Evolutionary conservation across 2,113 vertebrate species (phyloP).

Genomic region (Podocnemis expansa): DNA sequence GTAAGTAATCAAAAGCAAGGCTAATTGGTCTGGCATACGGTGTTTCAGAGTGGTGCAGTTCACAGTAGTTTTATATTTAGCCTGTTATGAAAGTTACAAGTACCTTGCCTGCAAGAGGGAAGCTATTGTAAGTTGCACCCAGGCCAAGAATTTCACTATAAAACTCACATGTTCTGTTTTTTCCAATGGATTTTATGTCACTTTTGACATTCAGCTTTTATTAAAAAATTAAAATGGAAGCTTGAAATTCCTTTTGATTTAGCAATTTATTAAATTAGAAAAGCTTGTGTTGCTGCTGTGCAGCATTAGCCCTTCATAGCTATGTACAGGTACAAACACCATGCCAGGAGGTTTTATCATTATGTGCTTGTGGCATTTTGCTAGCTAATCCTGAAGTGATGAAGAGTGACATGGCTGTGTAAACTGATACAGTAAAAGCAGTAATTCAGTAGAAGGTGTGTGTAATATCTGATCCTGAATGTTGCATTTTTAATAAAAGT

Average conservation of each 20-base stretch:
- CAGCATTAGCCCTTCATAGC: not conserved
- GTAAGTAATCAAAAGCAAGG: not conserved
- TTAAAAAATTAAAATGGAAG: not conserved
- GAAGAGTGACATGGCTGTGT: not conserved
- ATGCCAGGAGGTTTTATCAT: not conserved
- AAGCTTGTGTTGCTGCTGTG: not conserved
- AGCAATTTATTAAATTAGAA: not conserved
- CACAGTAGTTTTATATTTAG: not conserved
- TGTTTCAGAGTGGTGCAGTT: not conserved
- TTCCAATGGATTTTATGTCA: not conserved
- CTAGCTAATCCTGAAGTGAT: not conserved
- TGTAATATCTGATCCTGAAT: not conserved
- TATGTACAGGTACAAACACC: not conserved
- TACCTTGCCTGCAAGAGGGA: not conserved
- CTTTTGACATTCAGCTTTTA: not conserved
- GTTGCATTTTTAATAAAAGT: not conserved
- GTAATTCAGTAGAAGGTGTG: not conserved
- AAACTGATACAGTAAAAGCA: not conserved
- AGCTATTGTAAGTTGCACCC: not conserved
- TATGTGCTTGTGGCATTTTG: not conserved
- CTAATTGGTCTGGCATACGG: not conserved
- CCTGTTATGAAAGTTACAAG: no score
- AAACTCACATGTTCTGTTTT: not conserved
- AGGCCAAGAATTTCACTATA: not conserved
- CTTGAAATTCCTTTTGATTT: not conserved